Evolutionary conservation across 2,113 vertebrate species (phyloP).

Genomic region (Oreochromis spilurus): DNA sequence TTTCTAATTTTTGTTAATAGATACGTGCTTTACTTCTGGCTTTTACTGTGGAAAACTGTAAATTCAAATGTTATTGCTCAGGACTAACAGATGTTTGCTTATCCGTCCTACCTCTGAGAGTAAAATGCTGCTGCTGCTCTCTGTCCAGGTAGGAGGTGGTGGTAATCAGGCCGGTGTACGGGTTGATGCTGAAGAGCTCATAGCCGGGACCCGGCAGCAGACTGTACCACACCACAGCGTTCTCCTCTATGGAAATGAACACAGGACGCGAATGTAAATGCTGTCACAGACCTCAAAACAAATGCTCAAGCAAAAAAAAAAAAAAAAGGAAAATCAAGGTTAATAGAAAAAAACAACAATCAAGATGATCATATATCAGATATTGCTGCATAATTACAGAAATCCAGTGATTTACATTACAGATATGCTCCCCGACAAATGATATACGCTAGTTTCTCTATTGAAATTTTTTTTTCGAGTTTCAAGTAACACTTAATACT

Average conservation of each 20-base stretch:
- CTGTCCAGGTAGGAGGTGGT: conserved; percentile 80
- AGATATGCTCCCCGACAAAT: not conserved
- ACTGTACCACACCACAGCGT: conserved; percentile 82
- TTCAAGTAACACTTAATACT: not conserved
- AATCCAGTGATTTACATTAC: not conserved
- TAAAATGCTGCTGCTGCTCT: conserved; percentile 78
- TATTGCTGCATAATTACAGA: not conserved
- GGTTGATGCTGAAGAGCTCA: conserved; percentile 80
- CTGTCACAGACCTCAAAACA: not conserved
- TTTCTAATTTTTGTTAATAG: not conserved
- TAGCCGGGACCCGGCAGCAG: conserved; percentile 81
- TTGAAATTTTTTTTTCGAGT: not conserved
- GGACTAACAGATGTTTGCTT: not conserved
- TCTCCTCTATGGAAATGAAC: conserved; percentile 73
- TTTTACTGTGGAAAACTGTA: not conserved
- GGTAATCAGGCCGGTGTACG: conserved; percentile 76
- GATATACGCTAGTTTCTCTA: not conserved
- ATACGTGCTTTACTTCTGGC: not conserved
- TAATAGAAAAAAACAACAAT: not conserved
- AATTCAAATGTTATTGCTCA: not conserved
- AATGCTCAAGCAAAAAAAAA: not conserved
- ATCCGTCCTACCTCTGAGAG: conserved; percentile 76
- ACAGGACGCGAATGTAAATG: not conserved
- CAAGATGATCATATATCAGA: not conserved
- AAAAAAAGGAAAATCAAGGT: not conserved